Percentiles rank a stretch among this genome's conserved stretches.
phyloP scores from a whole-genome alignment of 2,797 vertebrate genomes.

The Ambastaia sidthimunki region DNA sequence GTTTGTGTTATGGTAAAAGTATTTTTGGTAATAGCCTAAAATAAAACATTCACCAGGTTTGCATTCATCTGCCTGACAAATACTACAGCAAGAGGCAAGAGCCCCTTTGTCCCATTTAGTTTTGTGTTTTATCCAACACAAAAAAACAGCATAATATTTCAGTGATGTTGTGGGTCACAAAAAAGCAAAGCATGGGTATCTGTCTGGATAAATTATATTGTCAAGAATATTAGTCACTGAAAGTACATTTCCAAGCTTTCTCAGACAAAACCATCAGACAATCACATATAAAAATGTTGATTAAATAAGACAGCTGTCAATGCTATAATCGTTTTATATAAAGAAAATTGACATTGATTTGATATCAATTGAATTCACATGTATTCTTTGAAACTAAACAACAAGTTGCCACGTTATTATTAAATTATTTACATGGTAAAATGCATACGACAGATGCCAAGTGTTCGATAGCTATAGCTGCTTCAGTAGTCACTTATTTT shows the following conservation, averaged over 20 bases:
- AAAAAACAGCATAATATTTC: conserved; percentile 1
- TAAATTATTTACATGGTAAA: neutral
- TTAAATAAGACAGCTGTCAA: neutral
- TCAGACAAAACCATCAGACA: conserved; percentile 2
- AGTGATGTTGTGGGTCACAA: neutral
- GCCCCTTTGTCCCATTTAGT: neutral
- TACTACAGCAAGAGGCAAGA: conserved; percentile 12
- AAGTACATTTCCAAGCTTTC: neutral
- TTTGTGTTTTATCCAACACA: neutral
- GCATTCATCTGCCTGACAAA: conserved; percentile 19
- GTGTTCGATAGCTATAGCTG: too few relatives aligned
- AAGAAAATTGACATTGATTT: neutral
- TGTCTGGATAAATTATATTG: neutral
- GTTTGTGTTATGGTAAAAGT: neutral
- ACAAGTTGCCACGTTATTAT: neutral
- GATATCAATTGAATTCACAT: neutral
- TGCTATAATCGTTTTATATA: neutral
- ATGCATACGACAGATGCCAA: neutral
- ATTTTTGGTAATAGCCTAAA: neutral
- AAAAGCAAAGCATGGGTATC: neutral
- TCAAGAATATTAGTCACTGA: neutral
- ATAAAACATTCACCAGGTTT: neutral
- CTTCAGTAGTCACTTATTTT: conserved; percentile 5
- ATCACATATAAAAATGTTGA: conserved; percentile 7
- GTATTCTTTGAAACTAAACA: neutral